Base-by-base conservation (phyloP, 2,888 invertebrate genomes). In the Athripsodes cinereus region DNA sequence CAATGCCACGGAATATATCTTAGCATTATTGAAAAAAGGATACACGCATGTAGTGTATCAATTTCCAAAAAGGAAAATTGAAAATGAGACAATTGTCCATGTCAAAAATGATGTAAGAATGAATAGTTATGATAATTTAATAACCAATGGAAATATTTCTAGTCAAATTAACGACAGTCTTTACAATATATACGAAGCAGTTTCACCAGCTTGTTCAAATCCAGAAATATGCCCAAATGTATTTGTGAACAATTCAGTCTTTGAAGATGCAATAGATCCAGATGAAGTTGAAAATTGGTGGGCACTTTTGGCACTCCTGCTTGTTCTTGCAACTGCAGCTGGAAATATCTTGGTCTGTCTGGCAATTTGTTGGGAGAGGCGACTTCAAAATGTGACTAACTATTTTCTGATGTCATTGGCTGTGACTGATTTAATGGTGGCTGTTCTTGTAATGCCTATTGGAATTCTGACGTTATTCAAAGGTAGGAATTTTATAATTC, bases 351-450 rank as follows among this genome's bases (percentile, higher is more conserved):
- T 97, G 60, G 97, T 97, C 51, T 96, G 96, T 69, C 74, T 96
- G 66, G 96, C 97, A 21, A 95, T 97, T 67, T 87, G 88, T 64
- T 86, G 91, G 84, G 96, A 97, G 71, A 83, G 92, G 57, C 82
- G 95, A 16, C 78, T 97, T 61, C 96, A 97, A 75, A 97, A 95
- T 79, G 94, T 96, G 60, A 97, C 96, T 68, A 97, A 97, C 75
- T 96, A 96, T 74, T 97, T 97, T 71, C 81, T 97, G 68, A 90
- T 96, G 87, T 96, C 96, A 3, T 74, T 97, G 70, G 96, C 96
- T 55, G 89, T 96, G 65, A 96, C 96, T 13, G 97, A 97, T 75
- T 81, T 96, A 52, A 86, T 97, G 79, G 96, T 97, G 1, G 95
- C 95, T 47, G 83, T 95, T 21, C 78, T 96, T 66, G 97, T 97